These are phyloP conservation scores for Centropyge bicolor DNA, from an alignment of 2,797 vertebrate genomes.

Conservation along the genomic window DNA sequence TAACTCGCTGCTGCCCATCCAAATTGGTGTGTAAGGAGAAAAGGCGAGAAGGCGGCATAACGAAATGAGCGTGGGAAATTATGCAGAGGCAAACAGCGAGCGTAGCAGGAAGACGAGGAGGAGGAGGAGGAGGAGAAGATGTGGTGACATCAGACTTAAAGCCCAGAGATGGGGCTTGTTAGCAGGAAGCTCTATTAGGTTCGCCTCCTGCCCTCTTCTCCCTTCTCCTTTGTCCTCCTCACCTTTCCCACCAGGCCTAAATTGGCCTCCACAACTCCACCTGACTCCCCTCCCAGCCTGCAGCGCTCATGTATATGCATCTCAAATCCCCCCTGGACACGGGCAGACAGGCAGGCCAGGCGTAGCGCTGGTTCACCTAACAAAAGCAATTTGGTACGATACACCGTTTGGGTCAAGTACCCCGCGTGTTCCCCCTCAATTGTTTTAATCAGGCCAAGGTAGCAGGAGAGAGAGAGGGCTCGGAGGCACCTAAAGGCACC, in stretches of 20 bases:
- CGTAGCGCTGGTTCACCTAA: conserved; percentile 88
- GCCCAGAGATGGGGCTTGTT: conserved; percentile 94
- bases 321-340: conserved; percentile 90
- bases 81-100: conserved; percentile 77
- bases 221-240: conserved; percentile 89
- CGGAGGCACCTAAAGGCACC: conserved; percentile 78
- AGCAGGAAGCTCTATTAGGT: conserved; percentile 89
- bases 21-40: conserved; percentile 64
- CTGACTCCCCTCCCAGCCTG: conserved; percentile 75
- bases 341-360: conserved; percentile 91
- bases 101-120: conserved; percentile 22
- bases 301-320: conserved; percentile 96
- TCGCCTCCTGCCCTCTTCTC: conserved; percentile 86
- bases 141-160: conserved; percentile 84
- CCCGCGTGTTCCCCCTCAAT: conserved; percentile 77
- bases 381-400: conserved; percentile 91
- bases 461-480: conserved; percentile 72
- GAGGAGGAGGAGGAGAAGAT: conserved; percentile 64
- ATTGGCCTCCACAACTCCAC: conserved; percentile 92
- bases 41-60: conserved; percentile 45
- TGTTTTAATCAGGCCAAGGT: conserved; percentile 89
- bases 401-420: conserved; percentile 93
- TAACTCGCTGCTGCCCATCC: conserved; percentile 82
- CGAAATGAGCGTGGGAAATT: conserved; percentile 76
- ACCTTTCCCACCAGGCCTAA: conserved; percentile 88